These are phyloP conservation scores for Balanococcus diminutus DNA, from an alignment of 2,888 invertebrate genomes.

Conservation along the genomic window DNA sequence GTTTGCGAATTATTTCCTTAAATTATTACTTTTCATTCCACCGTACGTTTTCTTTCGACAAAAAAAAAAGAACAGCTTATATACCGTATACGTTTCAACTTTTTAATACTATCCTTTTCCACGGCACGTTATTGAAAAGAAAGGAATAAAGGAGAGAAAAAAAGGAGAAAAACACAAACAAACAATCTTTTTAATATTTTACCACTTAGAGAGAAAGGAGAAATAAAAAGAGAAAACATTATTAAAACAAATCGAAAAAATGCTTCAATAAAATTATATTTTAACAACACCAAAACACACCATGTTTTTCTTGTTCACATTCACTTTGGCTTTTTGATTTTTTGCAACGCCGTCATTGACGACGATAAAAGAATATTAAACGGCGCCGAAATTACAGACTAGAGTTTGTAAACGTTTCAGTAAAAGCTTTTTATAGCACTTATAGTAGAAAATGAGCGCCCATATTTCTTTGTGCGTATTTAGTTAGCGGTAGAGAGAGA, in stretches of 20 bases:
- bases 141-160: not conserved
- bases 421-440: constrained; percentile 49
- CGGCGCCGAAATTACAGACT: constrained; percentile 54
- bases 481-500: constrained; percentile 30
- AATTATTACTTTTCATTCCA: not conserved
- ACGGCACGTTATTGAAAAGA: not conserved
- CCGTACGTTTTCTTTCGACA: not conserved
- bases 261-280: constrained; percentile 35
- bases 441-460: constrained; percentile 44
- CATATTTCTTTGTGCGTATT: constrained; percentile 44
- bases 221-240: not conserved
- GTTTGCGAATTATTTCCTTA: constrained; percentile 24
- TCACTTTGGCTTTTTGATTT: constrained; percentile 11
- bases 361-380: constrained; percentile 54
- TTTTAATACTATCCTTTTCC: not conserved
- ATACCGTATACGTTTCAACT: not conserved
- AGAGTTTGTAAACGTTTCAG: constrained; percentile 53
- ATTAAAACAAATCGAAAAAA: constrained; percentile 35
- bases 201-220: constrained; percentile 12
- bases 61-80: not conserved
- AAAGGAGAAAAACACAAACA: not conserved
- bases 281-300: constrained; percentile 25
- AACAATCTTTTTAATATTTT: constrained; percentile 19
- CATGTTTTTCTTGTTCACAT: constrained; percentile 40
- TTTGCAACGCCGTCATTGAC: constrained; percentile 41